Base-by-base conservation (phyloP, 2,113 vertebrate species). In the Corythaixoides concolor region DNA sequence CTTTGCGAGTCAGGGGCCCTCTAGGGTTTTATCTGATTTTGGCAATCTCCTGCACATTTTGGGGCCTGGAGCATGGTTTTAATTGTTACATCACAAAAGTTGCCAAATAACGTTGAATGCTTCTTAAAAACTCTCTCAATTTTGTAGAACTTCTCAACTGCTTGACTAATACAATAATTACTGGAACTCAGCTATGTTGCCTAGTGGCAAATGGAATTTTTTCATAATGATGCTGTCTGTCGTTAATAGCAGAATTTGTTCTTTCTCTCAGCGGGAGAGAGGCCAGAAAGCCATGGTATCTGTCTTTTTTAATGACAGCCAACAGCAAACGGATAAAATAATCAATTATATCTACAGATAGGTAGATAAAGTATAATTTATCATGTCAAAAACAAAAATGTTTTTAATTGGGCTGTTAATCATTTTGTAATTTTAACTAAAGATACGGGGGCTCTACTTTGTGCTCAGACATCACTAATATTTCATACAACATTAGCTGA, bases 161-260 rank as follows among this genome's bases (percentile, higher is more conserved):
- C 90, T 97, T 97, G 95, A 97, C 97, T 96, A 93, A 96, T 97
- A 97, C 96, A 97, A 95, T 97, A 97, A 97, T 97, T 97, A 88
- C 96, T 97, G 95, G 88, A 96, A 95, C 93, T 82, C 60, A 9
- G 85, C 92, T 95, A 67, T 96, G 91, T 94, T 97, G 96, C 96
- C 97, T 97, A 81, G 95, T 96, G 95, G 97, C 97, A 97, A 97
- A 97, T 90, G 85, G 95, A 95, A 96, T 94, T 92, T 96, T 94
- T 97, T 97, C 88, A 96, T 97, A 97, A 97, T 96, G 96, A 97
- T 95, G 60, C 94, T 95, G 89, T 97, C 97, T 97, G 97, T 97
- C 94, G 33, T 96, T 97, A 96, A 96, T 86, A 96, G 93, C 88
- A 96, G 96, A 96, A 97, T 97, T 95, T 97, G 96, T 96, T 96